Evolutionary conservation across 2,888 invertebrate species (phyloP), one percentile per base, ranked within the genome.

Genomic region (Sisyra terminalis): DNA sequence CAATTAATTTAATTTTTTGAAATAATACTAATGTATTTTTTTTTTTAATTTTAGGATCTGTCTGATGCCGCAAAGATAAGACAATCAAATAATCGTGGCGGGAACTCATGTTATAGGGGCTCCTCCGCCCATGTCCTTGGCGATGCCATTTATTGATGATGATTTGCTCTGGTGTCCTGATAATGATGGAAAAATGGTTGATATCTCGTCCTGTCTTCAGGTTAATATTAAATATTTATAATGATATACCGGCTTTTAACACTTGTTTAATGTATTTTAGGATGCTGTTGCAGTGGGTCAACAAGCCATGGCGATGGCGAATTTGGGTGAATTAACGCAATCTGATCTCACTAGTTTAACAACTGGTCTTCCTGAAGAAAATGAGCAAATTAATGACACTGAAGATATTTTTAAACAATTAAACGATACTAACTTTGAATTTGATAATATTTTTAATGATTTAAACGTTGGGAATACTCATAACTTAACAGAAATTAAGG

Each of bases 131-230:
- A 68, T 69, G 67, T 69, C 72, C 65, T 66, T 77, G 78, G 79
- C 83, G 73, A 88, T 88, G 88, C 88, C 89, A 72, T 90, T 89
- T 75, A 88, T 90, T 69, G 89, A 90, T 73, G 89, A 90, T 75
- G 89, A 90, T 64, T 74, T 89, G 56, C 70, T 84, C 63, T 90
- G 90, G 90, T 85, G 88, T 72, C 86, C 87, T 59, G 89, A 89
- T 72, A 88, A 87, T 69, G 89, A 89, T 70, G 87, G 87, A 64
- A 88, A 87, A 66, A 87, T 89, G 79, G 87, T 88, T 58, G 89
- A 89, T 63, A 73, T 89, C 60, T 81, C 86, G 54, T 80, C 81
- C 64, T 88, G 88, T 69, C 75, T 89, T 58, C 83, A 84, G 75
- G 88, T 86, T 60, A 61, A 60, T 58, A 47, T 40, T 32, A 6